A percentile compares a stretch with the other conserved stretches of the same genome.
Evolutionary conservation across 2,888 invertebrate genomes (phyloP).

Genomic region (Sycophila texana): DNA sequence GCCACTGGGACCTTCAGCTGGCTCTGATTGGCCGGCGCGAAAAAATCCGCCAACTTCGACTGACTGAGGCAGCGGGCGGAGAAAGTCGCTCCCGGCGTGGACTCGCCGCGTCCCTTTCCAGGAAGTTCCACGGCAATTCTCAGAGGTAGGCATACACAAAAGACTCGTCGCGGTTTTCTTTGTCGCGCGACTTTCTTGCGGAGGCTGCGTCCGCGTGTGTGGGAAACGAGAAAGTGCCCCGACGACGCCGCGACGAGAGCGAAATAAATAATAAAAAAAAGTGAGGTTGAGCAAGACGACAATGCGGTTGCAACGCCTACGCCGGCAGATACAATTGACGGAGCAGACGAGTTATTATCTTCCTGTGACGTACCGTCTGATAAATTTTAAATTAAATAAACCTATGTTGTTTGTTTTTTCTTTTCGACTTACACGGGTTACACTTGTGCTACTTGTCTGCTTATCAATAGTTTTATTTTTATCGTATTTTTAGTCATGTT

Average conservation of each 20-base stretch:
- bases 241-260: constrained; percentile 11
- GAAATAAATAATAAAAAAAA: neutral
- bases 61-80: neutral
- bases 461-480: neutral
- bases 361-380: constrained; percentile 21
- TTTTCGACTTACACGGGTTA: neutral
- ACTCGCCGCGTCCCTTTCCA: neutral
- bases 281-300: constrained; percentile 10
- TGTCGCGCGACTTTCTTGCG: neutral
- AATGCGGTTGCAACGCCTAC: constrained; percentile 5
- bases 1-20: constrained; percentile 14
- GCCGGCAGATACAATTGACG: constrained; percentile 23
- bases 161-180: neutral
- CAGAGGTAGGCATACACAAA: no score
- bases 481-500: no score
- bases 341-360: constrained; percentile 37
- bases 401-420: neutral
- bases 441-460: neutral
- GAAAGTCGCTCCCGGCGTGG: neutral
- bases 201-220: neutral
- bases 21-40: constrained; percentile 65
- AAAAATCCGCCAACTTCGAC: constrained; percentile 66
- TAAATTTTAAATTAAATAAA: constrained; percentile 40
- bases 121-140: no score
- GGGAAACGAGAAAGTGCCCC: neutral